These are phyloP conservation scores for Glaucomys volans DNA, from an alignment of 2,113 vertebrate species.

Conservation along the genomic window DNA sequence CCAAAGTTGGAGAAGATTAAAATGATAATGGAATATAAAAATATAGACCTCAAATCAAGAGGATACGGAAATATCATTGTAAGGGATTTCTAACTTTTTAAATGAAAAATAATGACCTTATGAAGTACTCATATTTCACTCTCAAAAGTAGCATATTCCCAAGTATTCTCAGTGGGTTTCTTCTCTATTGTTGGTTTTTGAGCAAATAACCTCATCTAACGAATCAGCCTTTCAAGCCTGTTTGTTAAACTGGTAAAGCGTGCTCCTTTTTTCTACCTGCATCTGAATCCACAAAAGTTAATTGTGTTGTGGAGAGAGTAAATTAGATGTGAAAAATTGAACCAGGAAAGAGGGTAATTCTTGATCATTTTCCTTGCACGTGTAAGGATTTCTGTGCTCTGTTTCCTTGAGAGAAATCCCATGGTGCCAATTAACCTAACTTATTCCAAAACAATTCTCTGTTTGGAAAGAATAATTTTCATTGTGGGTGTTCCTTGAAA, in stretches of 20 bases:
- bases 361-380: conserved; percentile 92
- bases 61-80: not conserved
- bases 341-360: conserved; percentile 87
- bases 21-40: not conserved
- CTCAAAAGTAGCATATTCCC: not conserved
- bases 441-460: conserved; percentile 96
- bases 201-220: conserved; percentile 80
- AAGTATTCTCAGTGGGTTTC: not conserved
- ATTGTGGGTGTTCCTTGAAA: conserved; percentile 97
- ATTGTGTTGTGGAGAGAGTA: conserved; percentile 87
- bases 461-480: conserved; percentile 93
- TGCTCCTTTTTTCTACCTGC: conserved; percentile 89
- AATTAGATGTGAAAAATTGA: conserved; percentile 87
- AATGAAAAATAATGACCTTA: conserved; percentile 8
- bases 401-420: conserved; percentile 94
- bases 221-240: conserved; percentile 73
- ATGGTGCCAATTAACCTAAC: conserved; percentile 95
- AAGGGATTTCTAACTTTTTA: conserved; percentile 18
- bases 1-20: conserved; percentile 17
- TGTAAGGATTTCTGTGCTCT: conserved; percentile 95
- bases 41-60: not conserved
- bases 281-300: conserved; percentile 90
- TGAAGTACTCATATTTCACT: not conserved
- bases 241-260: conserved; percentile 85
- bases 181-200: conserved; percentile 77